Evolutionary conservation across 2,797 vertebrate species (phyloP).

Genomic region (Sebastes hubbsi): DNA sequence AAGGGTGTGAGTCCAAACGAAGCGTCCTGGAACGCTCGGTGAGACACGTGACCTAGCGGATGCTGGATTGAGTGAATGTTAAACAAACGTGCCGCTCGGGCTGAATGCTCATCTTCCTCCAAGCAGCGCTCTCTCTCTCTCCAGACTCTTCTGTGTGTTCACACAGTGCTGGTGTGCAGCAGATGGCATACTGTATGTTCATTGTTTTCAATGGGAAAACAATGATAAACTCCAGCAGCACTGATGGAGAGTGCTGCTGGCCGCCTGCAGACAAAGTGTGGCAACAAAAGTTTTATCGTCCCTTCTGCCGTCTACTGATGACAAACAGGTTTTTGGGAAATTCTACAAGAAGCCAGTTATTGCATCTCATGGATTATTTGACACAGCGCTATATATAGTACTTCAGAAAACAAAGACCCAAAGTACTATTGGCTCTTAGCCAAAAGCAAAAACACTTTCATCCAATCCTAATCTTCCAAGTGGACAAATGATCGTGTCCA

Average conservation of each 20-base stretch:
- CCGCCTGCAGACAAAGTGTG: conserved; percentile 28
- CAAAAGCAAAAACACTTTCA: too few species aligned
- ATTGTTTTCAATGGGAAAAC: conserved; percentile 41
- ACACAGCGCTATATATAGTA: not conserved
- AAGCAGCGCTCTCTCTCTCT: not conserved
- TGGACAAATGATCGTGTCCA: not conserved
- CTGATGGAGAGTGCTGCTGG: conserved; percentile 26
- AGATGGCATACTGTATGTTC: conserved; percentile 46
- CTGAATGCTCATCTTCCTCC: not conserved
- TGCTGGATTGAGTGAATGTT: not conserved
- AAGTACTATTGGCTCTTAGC: too few species aligned
- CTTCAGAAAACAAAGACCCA: not conserved
- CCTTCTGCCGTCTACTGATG: conserved; percentile 29
- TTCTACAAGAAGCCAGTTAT: not conserved
- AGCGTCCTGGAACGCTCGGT: not conserved
- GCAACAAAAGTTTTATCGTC: conserved; percentile 32
- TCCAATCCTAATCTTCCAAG: not conserved
- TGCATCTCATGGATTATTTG: not conserved
- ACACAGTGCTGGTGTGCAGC: conserved; percentile 21
- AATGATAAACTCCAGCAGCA: conserved; percentile 37
- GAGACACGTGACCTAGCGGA: not conserved
- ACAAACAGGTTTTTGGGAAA: conserved; percentile 26
- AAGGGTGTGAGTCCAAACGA: not conserved
- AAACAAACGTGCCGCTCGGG: not conserved
- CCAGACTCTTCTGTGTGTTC: conserved; percentile 7